Evolutionary conservation across 2,888 invertebrate species (phyloP).

Genomic region (Oscheius onirici): DNA sequence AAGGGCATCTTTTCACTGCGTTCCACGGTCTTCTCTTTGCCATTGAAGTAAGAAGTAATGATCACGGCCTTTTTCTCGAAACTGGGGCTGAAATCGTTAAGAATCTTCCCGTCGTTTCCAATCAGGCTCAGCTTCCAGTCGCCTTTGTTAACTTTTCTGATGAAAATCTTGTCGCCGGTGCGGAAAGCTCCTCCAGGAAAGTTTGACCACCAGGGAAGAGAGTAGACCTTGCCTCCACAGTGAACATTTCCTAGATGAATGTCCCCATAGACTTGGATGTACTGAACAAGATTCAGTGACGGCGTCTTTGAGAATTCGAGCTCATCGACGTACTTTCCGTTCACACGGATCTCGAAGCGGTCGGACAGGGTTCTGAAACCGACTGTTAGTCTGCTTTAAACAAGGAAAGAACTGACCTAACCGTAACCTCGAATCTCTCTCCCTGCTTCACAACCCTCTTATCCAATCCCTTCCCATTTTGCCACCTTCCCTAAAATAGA

Average conservation of each 20-base stretch:
- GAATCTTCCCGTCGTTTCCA: constrained; percentile 62
- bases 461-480: constrained; percentile 69
- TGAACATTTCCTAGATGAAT: constrained; percentile 55
- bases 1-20: constrained; percentile 69
- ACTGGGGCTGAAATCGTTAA: constrained; percentile 71
- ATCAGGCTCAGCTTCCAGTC: constrained; percentile 69
- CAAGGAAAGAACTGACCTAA: constrained; percentile 52
- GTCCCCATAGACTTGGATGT: constrained; percentile 61
- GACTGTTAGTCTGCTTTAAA: neutral
- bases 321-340: constrained; percentile 63
- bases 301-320: constrained; percentile 58
- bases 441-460: constrained; percentile 61
- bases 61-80: constrained; percentile 70
- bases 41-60: constrained; percentile 64
- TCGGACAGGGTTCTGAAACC: constrained; percentile 59
- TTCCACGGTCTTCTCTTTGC: constrained; percentile 70
- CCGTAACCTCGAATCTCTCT: constrained; percentile 65
- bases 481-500: constrained; percentile 49
- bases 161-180: constrained; percentile 54
- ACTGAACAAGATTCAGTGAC: constrained; percentile 60
- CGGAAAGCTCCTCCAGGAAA: constrained; percentile 58
- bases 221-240: constrained; percentile 67
- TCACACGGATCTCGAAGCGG: constrained; percentile 59
- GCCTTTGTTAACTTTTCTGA: constrained; percentile 66
- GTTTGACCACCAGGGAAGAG: constrained; percentile 63